These are phyloP conservation scores for Aethes cnicana DNA, from an alignment of 2,888 invertebrate genomes.

Conservation along the genomic window DNA sequence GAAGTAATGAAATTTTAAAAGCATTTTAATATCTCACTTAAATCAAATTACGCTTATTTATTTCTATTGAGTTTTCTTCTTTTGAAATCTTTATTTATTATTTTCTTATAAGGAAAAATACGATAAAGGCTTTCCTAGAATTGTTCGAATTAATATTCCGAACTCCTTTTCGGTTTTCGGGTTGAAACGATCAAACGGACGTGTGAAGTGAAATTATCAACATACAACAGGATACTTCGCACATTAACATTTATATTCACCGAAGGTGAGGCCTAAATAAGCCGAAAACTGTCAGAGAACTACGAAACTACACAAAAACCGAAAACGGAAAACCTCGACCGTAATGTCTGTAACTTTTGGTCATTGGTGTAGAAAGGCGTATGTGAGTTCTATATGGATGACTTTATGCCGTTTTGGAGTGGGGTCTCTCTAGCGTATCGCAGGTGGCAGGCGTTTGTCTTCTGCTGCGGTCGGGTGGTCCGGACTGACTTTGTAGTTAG, in stretches of 20 bases:
- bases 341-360: conserved; percentile 17
- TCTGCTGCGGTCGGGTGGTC: conserved; percentile 5
- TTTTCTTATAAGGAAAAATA: no score
- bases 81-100: no score
- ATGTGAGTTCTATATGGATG: not conserved
- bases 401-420: not conserved
- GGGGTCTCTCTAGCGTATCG: conserved; percentile 5
- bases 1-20: no score
- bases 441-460: conserved; percentile 17
- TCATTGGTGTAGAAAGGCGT: not conserved
- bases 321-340: conserved; percentile 26
- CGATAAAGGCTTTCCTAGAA: no score
- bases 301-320: conserved; percentile 23
- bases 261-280: conserved; percentile 24
- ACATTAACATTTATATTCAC: conserved; percentile 20
- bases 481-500: conserved; percentile 9
- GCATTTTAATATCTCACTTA: no score
- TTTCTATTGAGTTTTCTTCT: no score
- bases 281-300: conserved; percentile 26
- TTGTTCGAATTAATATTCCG: no score
- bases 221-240: conserved; percentile 4
- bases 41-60: no score
- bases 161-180: no score
- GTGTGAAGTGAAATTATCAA: conserved; percentile 1
- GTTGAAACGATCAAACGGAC: no score